Conservation (phyloP, 1,140 invertebrate species). For the Musca domestica region DNA sequence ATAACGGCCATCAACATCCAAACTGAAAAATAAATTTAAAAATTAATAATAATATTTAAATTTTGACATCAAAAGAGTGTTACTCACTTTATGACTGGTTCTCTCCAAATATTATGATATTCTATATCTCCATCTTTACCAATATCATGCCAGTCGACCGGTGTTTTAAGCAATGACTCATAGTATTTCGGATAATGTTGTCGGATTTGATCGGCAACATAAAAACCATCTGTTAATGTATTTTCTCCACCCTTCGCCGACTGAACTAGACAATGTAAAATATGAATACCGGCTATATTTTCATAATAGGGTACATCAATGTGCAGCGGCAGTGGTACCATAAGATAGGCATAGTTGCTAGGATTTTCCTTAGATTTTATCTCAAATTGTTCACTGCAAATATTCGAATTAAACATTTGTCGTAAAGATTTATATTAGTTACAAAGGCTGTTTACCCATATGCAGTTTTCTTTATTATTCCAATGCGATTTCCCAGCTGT, state of each 20-base stretch:
- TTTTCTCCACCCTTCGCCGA: constrained; percentile 64
- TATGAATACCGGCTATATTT: constrained; percentile 67
- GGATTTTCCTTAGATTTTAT: constrained; percentile 65
- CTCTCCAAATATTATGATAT: constrained; percentile 62
- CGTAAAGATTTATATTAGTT: neutral
- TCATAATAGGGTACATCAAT: constrained; percentile 72
- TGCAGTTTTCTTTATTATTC: constrained; percentile 66
- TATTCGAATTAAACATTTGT: neutral
- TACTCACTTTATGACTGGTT: constrained; percentile 61
- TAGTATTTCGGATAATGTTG: constrained; percentile 58
- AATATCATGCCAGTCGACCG: constrained; percentile 67
- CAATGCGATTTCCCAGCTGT: constrained; percentile 60
- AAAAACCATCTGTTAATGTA: constrained; percentile 62
- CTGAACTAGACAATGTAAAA: constrained; percentile 68
- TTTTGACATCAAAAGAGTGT: neutral
- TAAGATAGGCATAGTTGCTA: constrained; percentile 69
- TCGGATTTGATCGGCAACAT: constrained; percentile 60
- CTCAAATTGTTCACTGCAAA: constrained; percentile 59
- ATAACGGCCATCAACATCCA: constrained; percentile 58
- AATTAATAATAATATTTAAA: neutral
- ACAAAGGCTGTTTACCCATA: constrained; percentile 57
- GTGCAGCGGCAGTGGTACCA: constrained; percentile 64
- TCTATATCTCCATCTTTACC: constrained; percentile 59
- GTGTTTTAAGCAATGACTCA: constrained; percentile 57
- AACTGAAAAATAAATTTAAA: constrained; percentile 35